A percentile compares a stretch with the other conserved stretches of the same genome.
These are phyloP conservation scores for Drosophila teissieri DNA, from an alignment of 1,140 invertebrate species.

Conservation along the genomic window DNA sequence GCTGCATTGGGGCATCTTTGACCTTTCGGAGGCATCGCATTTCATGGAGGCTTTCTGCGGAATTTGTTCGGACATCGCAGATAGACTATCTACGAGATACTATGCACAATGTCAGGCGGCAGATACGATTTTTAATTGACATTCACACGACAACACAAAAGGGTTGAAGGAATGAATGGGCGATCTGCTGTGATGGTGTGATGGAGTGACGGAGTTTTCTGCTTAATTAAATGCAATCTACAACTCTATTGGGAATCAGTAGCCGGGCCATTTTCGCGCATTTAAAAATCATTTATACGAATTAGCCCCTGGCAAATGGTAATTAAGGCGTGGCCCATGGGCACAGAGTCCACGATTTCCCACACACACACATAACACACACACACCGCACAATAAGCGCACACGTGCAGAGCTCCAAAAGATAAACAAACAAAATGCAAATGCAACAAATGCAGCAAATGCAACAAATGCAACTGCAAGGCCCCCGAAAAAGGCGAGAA, in stretches of 20 bases:
- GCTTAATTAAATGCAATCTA: conserved; percentile 71
- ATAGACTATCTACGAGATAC: conserved; percentile 51
- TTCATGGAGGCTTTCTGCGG: conserved; percentile 46
- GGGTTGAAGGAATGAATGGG: background rate
- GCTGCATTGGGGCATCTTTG: conserved; percentile 16
- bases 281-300: conserved; percentile 79
- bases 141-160: conserved; percentile 29
- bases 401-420: conserved; percentile 31
- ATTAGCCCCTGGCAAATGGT: conserved; percentile 46
- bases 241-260: conserved; percentile 74
- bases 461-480: conserved; percentile 44
- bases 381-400: background rate
- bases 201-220: conserved; percentile 8
- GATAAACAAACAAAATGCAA: conserved; percentile 73
- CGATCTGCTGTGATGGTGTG: background rate
- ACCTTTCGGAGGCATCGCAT: conserved; percentile 57
- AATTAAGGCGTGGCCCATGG: conserved; percentile 60
- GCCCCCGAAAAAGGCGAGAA: conserved; percentile 36
- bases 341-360: conserved; percentile 45
- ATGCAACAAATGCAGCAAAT: conserved; percentile 57
- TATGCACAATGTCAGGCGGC: conserved; percentile 11
- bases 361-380: background rate
- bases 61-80: conserved; percentile 39
- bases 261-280: conserved; percentile 65
- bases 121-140: conserved; percentile 54